Evolutionary conservation across 2,797 vertebrate species (phyloP).

Genomic region (Psittacula echo): DNA sequence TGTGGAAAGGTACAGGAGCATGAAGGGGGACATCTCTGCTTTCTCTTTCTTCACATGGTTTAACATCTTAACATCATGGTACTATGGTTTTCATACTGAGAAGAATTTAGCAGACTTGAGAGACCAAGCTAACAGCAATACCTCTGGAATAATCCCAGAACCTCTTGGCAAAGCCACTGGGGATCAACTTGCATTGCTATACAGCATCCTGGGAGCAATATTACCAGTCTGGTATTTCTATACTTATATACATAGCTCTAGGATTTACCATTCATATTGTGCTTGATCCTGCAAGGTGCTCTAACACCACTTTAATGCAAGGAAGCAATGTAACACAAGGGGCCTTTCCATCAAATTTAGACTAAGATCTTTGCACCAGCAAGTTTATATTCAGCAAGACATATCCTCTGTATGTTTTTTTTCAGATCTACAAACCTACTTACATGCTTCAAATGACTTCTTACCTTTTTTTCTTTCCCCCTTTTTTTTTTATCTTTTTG

Average conservation of each 20-base stretch:
- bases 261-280: neutral
- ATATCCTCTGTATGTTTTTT: neutral
- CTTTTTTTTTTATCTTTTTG: neutral
- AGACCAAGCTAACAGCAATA: conserved; percentile 27
- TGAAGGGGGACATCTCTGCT: neutral
- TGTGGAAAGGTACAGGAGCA: neutral
- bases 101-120: conserved; percentile 15
- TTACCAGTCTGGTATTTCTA: neutral
- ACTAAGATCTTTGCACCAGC: neutral
- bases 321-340: conserved; percentile 16
- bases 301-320: neutral
- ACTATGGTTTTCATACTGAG: neutral
- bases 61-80: neutral
- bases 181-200: neutral
- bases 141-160: conserved; percentile 36
- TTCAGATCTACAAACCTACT: neutral
- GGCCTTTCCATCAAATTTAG: conserved; percentile 24
- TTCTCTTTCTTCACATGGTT: neutral
- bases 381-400: neutral
- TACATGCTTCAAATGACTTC: neutral
- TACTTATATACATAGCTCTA: neutral
- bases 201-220: neutral
- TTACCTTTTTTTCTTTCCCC: neutral
- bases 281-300: conserved; percentile 7
- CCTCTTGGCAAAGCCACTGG: conserved; percentile 11